phyloP scores from a whole-genome alignment of 2,888 invertebrate species.

The Candidula unifasciata region DNA sequence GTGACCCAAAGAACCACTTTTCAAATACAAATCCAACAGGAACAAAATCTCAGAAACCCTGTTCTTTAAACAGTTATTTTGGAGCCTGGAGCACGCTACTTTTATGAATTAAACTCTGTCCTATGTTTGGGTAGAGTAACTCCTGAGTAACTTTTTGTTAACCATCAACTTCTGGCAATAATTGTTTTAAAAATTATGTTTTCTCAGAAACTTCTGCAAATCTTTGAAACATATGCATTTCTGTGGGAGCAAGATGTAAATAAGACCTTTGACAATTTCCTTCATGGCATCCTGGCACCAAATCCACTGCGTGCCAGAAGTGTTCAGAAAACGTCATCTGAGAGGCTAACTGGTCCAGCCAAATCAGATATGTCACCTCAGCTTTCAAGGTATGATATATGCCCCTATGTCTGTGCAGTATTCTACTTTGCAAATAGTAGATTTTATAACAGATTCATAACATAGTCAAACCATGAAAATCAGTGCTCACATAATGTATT shows the following conservation, averaged over 20 bases:
- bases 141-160: no score
- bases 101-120: no score
- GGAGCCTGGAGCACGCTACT: no score
- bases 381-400: constrained; percentile 44
- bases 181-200: constrained; percentile 1
- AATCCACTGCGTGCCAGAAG: constrained; percentile 69
- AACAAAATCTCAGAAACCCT: no score
- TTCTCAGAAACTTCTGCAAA: constrained; percentile 69
- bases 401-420: neutral
- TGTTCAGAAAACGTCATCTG: constrained; percentile 21
- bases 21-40: no score
- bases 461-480: no score
- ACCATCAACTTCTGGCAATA: neutral
- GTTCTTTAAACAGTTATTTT: no score
- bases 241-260: constrained; percentile 77
- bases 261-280: constrained; percentile 75
- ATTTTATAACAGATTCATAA: no score
- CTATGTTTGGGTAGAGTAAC: no score
- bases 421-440: neutral
- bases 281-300: constrained; percentile 73
- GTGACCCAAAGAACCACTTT: no score
- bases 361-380: constrained; percentile 44
- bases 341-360: constrained; percentile 34
- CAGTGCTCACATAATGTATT: no score
- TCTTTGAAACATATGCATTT: constrained; percentile 75